Evolutionary conservation across 2,888 invertebrate species (phyloP).

Genomic region (Agrochola lychnidis): DNA sequence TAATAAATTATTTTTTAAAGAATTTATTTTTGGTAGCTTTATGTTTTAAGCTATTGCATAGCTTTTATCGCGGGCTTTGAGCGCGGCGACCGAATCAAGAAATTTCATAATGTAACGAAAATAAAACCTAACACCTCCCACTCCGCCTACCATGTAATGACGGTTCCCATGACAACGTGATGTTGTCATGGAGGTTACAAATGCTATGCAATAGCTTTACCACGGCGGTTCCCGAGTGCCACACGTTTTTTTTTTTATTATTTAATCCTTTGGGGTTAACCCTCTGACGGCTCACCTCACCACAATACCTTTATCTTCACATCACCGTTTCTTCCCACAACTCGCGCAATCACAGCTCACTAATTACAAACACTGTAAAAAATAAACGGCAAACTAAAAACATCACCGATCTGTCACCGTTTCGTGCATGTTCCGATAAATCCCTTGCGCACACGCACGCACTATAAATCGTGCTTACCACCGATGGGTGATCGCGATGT

Average conservation of each 20-base stretch:
- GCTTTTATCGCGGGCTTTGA: no score
- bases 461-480: constrained; percentile 73
- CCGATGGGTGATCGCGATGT: constrained; percentile 74
- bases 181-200: no score
- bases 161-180: no score
- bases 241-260: no score
- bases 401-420: constrained; percentile 64
- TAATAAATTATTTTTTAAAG: no score
- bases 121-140: no score
- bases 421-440: constrained; percentile 71
- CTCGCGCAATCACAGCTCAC: constrained; percentile 41
- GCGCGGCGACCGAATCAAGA: no score
- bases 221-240: no score
- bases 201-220: no score
- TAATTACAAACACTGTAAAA: constrained; percentile 63
- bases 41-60: no score
- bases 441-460: constrained; percentile 68
- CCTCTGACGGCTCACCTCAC: background rate
- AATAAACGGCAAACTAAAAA: constrained; percentile 50
- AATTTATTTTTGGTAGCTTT: background rate
- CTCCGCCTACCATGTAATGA: no score
- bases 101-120: no score
- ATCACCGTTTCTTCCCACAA: constrained; percentile 21
- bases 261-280: background rate
- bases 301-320: background rate